Evolutionary conservation across 2,113 vertebrate genomes (phyloP).

Genomic region (Chaenogobius annularis): DNA sequence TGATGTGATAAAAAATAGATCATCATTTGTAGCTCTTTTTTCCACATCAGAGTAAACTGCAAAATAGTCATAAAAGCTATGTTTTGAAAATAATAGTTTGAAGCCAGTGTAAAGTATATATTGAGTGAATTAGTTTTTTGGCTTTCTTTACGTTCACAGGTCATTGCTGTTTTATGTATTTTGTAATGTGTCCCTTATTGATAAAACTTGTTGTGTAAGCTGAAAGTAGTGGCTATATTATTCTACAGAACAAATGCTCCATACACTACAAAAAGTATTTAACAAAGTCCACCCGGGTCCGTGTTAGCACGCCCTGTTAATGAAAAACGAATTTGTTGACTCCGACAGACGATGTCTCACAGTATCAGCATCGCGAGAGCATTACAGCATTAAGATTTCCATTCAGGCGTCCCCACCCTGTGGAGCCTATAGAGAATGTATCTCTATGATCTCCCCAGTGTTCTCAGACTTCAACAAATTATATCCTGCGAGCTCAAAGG

Average conservation of each 20-base stretch:
- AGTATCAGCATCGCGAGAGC: conserved; percentile 29
- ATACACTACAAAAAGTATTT: background rate
- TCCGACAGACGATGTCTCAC: conserved; percentile 26
- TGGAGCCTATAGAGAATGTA: conserved; percentile 19
- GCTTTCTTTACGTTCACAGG: too few relatives aligned
- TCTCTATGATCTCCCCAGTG: conserved; percentile 39
- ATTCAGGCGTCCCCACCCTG: conserved; percentile 34
- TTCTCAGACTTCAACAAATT: conserved; percentile 31
- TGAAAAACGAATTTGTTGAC: conserved; percentile 38
- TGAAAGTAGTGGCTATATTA: background rate
- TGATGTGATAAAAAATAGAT: background rate
- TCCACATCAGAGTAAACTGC: background rate
- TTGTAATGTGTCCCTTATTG: too few relatives aligned
- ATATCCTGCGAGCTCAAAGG: conserved; percentile 36
- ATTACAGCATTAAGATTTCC: conserved; percentile 51
- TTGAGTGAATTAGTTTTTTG: background rate
- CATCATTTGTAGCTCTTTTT: background rate
- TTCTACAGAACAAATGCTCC: background rate
- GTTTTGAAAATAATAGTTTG: too few relatives aligned
- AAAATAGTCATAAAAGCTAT: too few relatives aligned
- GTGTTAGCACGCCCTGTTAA: conserved; percentile 54
- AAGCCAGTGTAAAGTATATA: too few relatives aligned
- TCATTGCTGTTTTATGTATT: too few relatives aligned
- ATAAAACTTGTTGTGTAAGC: too few relatives aligned
- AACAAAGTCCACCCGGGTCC: conserved; percentile 1